A percentile compares a stretch with the other conserved stretches of the same genome.
Evolutionary conservation across 2,797 vertebrate species (phyloP).

Genomic region (Gobio occitaniae): DNA sequence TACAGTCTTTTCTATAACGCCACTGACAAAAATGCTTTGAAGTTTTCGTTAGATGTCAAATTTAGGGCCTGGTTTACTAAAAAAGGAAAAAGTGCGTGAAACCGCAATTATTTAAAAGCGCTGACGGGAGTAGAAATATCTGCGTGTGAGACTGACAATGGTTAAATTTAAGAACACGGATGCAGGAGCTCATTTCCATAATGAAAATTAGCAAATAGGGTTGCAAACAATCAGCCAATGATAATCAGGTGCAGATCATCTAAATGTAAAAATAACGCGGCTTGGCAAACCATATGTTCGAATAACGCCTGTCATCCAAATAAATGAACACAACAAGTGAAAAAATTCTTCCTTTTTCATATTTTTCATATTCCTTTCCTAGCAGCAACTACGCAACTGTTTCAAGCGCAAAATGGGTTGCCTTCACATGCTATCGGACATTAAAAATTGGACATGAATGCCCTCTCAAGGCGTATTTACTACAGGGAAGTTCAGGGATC

Average conservation of each 20-base stretch:
- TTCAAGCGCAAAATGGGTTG: too few species aligned
- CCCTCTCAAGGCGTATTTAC: too few species aligned
- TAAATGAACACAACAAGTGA: too few species aligned
- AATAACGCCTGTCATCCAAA: too few species aligned
- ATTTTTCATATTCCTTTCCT: too few species aligned
- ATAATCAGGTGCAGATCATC: neutral
- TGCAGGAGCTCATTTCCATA: neutral
- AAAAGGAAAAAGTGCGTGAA: neutral
- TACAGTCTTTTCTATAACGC: conserved; percentile 11
- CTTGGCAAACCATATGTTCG: too few species aligned
- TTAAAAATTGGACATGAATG: too few species aligned
- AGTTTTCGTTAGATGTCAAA: neutral
- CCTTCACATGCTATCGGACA: too few species aligned
- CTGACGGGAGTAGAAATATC: neutral
- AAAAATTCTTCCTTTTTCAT: too few species aligned
- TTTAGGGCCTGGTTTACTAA: neutral
- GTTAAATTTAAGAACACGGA: neutral
- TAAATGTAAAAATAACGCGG: neutral
- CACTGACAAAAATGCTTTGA: conserved; percentile 12
- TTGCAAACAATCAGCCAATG: neutral
- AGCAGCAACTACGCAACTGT: too few species aligned
- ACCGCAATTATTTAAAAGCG: neutral
- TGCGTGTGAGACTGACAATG: neutral
- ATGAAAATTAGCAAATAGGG: neutral
- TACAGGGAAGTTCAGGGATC: too few species aligned